A percentile compares a stretch with the other conserved stretches of the same genome.
phyloP scores from a whole-genome alignment of 2,113 vertebrate species.

The Gallinago jamesoni region DNA sequence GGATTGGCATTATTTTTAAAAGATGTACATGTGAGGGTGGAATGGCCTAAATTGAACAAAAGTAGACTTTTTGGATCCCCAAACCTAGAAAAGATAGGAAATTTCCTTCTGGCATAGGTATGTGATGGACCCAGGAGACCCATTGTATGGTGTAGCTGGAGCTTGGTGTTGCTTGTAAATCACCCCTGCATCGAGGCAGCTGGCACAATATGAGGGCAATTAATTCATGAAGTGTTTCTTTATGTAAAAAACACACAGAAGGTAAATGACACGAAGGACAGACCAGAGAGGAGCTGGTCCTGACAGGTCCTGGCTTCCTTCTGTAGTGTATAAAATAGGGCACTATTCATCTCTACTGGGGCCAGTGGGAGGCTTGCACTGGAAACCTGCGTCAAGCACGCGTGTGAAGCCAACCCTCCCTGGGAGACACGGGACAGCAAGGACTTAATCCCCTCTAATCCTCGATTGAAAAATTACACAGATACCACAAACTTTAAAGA shows the following conservation, averaged over 20 bases:
- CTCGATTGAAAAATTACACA: constrained; percentile 43
- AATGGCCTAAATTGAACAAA: background rate
- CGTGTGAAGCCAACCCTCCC: background rate
- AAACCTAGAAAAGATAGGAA: background rate
- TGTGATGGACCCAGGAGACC: background rate
- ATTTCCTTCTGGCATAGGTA: background rate
- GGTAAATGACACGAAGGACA: background rate
- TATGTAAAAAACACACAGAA: background rate
- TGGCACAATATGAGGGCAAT: background rate
- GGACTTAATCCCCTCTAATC: constrained; percentile 55
- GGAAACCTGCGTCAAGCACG: background rate
- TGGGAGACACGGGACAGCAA: background rate
- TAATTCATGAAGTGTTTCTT: background rate
- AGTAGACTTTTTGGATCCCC: background rate
- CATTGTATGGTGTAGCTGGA: background rate
- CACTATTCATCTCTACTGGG: background rate
- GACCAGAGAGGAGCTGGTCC: background rate
- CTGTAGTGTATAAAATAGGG: background rate
- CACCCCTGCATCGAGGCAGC: background rate
- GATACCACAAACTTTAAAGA: constrained; percentile 51
- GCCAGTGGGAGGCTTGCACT: background rate
- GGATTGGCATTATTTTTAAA: background rate
- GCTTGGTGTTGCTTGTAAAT: background rate
- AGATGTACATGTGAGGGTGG: background rate
- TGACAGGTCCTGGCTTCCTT: background rate